Evolutionary conservation across 2,797 vertebrate genomes (phyloP).

Genomic region (Sarcophilus harrisii): DNA sequence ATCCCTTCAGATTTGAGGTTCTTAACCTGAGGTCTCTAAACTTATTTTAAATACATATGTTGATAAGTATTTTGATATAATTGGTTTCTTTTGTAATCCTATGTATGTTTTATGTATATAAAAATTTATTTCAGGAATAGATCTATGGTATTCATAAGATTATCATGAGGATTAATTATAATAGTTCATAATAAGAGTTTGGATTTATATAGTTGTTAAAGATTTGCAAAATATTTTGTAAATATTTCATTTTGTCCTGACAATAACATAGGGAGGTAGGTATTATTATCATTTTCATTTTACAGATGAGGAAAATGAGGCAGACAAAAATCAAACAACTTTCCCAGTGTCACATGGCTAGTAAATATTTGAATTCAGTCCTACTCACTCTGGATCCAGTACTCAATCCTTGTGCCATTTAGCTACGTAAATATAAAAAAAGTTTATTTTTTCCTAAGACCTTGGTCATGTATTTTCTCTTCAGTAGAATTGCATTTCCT

Average conservation of each 20-base stretch:
- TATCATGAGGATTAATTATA: not conserved
- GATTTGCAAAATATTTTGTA: not conserved
- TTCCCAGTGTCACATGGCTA: not conserved
- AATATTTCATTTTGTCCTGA: not conserved
- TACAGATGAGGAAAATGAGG: not conserved
- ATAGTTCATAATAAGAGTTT: not conserved
- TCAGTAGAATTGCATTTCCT: not conserved
- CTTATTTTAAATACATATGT: not conserved
- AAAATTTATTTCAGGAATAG: not conserved
- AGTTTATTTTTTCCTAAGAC: not conserved
- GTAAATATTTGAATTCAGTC: not conserved
- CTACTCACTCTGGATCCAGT: not conserved
- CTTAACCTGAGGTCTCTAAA: not conserved
- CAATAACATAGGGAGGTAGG: not conserved
- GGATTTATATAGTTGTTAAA: not conserved
- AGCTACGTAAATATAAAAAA: not conserved
- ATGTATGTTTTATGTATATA: not conserved
- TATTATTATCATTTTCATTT: not conserved
- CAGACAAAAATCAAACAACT: not conserved
- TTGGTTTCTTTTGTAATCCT: not conserved
- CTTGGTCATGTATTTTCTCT: not conserved
- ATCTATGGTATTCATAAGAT: not conserved
- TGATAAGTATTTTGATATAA: not conserved
- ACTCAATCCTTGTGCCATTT: not conserved
- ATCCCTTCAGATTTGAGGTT: not conserved